Conservation (phyloP, 2,888 invertebrate genomes). For the Nomada goodeniana region DNA sequence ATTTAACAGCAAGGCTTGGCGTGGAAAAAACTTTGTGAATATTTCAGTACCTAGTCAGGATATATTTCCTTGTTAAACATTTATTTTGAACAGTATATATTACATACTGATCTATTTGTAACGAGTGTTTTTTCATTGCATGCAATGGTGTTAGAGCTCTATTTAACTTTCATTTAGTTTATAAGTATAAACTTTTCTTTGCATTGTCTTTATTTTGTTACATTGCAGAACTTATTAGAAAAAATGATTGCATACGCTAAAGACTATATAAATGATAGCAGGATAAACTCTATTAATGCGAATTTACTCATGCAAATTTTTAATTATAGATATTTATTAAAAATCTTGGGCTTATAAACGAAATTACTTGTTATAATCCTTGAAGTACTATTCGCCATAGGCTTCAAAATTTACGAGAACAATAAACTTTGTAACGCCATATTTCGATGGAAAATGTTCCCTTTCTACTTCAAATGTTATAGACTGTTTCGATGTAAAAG, state of each 20-base stretch:
- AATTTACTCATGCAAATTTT: not conserved
- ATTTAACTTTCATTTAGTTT: slow-evolving; percentile 30
- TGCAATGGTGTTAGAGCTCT: slow-evolving; percentile 37
- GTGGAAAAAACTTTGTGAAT: too few species aligned
- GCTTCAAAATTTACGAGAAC: slow-evolving; percentile 37
- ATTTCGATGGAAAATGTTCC: slow-evolving; percentile 42
- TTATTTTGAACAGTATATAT: slow-evolving; percentile 18
- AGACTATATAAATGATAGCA: slow-evolving; percentile 3
- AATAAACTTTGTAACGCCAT: slow-evolving; percentile 36
- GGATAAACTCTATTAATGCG: slow-evolving; percentile 9
- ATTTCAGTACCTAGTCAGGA: too few species aligned
- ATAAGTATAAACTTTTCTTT: slow-evolving; percentile 32
- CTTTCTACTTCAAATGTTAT: slow-evolving; percentile 57
- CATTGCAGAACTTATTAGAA: not conserved
- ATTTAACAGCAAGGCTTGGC: too few species aligned
- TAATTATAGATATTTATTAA: not conserved
- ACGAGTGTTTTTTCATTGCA: slow-evolving; percentile 21
- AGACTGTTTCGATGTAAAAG: slow-evolving; percentile 53
- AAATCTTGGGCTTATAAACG: not conserved
- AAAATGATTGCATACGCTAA: not conserved
- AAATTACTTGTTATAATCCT: slow-evolving; percentile 13
- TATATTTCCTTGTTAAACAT: slow-evolving; percentile 24
- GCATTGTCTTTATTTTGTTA: not conserved
- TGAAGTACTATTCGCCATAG: slow-evolving; percentile 6
- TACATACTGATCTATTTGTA: slow-evolving; percentile 1